Conservation (phyloP, 2,888 invertebrate genomes). For the Orthonychiurus folsomi region DNA sequence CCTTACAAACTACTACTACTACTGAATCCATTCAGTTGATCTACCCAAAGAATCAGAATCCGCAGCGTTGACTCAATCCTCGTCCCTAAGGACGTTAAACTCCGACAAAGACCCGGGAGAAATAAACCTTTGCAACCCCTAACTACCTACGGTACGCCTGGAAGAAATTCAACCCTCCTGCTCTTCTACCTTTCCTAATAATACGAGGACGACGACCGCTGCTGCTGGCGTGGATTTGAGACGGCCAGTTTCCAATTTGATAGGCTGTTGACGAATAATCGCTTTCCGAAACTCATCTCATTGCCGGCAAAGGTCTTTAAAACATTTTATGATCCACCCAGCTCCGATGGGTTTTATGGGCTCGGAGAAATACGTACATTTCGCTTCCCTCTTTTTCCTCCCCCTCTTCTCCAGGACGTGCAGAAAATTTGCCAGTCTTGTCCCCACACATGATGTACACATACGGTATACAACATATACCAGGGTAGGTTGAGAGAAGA, state of each 20-base stretch:
- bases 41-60: too few species aligned
- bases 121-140: not conserved
- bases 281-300: slow-evolving; percentile 25
- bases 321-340: slow-evolving; percentile 28
- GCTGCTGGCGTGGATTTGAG: too few species aligned
- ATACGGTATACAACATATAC: too few species aligned
- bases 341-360: slow-evolving; percentile 10
- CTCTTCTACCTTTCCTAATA: too few species aligned
- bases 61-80: not conserved
- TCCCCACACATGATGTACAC: not conserved
- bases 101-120: too few species aligned
- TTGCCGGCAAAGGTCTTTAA: slow-evolving; percentile 20
- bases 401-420: not conserved
- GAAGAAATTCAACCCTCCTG: too few species aligned
- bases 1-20: too few species aligned
- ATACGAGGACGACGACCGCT: too few species aligned
- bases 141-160: not conserved
- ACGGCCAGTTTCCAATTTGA: slow-evolving; percentile 25
- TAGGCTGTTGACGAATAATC: slow-evolving; percentile 29
- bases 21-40: too few species aligned
- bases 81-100: not conserved
- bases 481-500: not conserved
- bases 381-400: not conserved
- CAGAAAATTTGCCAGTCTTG: not conserved
- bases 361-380: not conserved